Evolutionary conservation across 2,888 invertebrate genomes (phyloP).

Genomic region (Perizoma flavofasciatum): DNA sequence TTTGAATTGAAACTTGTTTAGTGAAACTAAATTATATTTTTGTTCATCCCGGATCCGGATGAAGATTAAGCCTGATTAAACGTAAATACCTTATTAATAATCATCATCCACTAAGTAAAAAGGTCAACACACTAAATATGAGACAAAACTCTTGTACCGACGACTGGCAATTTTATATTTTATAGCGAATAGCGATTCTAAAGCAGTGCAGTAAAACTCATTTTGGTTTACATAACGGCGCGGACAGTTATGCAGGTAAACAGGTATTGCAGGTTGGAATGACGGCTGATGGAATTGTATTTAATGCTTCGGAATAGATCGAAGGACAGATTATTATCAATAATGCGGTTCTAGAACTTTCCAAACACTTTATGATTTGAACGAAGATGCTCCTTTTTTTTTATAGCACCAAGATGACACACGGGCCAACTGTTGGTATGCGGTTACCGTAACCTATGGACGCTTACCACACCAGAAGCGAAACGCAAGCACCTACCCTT

Average conservation of each 20-base stretch:
- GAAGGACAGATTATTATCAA: slow-evolving; percentile 27
- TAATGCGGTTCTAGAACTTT: slow-evolving; percentile 21
- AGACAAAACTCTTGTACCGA: slow-evolving; percentile 25
- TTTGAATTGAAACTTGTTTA: too few species aligned
- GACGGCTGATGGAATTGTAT: slow-evolving; percentile 25
- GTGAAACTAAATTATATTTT: too few species aligned
- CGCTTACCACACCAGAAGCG: too few species aligned
- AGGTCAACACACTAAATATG: slow-evolving; percentile 29
- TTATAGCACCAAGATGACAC: neutral
- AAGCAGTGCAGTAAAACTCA: slow-evolving; percentile 32
- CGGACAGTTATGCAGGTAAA: slow-evolving; percentile 33
- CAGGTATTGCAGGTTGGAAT: slow-evolving; percentile 36
- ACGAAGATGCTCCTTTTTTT: neutral
- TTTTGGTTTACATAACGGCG: slow-evolving; percentile 25
- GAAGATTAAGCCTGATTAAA: neutral
- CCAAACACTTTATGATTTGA: slow-evolving; percentile 16
- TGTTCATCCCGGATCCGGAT: too few species aligned
- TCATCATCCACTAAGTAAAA: slow-evolving; percentile 18
- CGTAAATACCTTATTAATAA: slow-evolving; percentile 8
- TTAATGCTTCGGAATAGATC: slow-evolving; percentile 34
- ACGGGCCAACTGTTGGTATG: too few species aligned
- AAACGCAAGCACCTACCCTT: too few species aligned
- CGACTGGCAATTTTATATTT: slow-evolving; percentile 34
- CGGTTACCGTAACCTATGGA: too few species aligned
- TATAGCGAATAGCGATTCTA: slow-evolving; percentile 37